Percentiles rank a stretch among this genome's conserved stretches.
Evolutionary conservation across 2,888 invertebrate species (phyloP).

Genomic region (Escarpia spicata): DNA sequence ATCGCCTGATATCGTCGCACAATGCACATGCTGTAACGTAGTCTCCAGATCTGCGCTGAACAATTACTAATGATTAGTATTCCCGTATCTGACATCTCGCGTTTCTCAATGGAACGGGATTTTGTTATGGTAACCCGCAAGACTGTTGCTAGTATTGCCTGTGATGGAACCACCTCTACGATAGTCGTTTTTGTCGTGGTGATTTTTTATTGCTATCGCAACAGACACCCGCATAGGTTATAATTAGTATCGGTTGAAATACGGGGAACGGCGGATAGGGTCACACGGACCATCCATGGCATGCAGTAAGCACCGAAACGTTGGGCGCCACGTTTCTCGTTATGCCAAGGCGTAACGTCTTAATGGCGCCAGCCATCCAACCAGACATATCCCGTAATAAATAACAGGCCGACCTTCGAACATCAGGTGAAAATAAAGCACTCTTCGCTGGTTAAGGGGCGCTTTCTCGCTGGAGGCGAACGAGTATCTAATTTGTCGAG

Average conservation of each 20-base stretch:
- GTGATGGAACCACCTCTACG: not conserved
- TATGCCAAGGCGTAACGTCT: not conserved
- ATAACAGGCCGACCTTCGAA: not conserved
- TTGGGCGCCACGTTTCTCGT: not conserved
- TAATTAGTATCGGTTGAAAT: not conserved
- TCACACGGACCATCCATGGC: not conserved
- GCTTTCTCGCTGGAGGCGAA: not conserved
- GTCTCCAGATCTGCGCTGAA: not conserved
- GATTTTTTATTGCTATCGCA: not conserved
- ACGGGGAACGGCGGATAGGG: not conserved
- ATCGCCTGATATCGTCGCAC: not conserved
- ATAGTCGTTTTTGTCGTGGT: not conserved
- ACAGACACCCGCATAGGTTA: slow-evolving; percentile 11
- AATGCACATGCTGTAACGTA: not conserved
- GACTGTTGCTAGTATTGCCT: not conserved
- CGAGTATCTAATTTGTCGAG: slow-evolving; percentile 2
- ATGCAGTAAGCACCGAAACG: not conserved
- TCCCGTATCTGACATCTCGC: not conserved
- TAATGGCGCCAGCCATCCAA: not conserved
- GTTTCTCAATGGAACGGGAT: not conserved
- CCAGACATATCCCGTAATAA: not conserved
- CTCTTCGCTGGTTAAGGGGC: not conserved
- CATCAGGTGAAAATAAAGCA: slow-evolving; percentile 14
- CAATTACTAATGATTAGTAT: slow-evolving; percentile 16
- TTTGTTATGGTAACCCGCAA: not conserved